Conservation (phyloP, 2,113 vertebrate genomes). For the Galemys pyrenaicus region DNA sequence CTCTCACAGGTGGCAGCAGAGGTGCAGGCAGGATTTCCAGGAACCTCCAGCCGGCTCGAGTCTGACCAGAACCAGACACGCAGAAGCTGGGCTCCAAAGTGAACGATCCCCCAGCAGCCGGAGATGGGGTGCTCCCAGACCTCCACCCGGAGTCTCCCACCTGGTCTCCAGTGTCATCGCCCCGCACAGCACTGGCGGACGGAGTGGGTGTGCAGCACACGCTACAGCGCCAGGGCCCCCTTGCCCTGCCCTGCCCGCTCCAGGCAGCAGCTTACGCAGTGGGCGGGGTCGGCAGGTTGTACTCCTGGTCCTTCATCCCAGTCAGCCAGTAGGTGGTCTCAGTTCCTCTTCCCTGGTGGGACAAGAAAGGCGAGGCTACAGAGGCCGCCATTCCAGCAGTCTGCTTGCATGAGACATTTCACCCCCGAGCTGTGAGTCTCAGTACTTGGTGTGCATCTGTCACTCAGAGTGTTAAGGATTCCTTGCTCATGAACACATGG, state of each 20-base stretch:
- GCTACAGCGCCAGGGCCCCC: not conserved
- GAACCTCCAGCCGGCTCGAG: not conserved
- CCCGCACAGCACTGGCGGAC: not conserved
- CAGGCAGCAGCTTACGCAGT: constrained; percentile 90
- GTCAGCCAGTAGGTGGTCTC: constrained; percentile 98
- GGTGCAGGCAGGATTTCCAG: not conserved
- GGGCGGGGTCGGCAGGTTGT: constrained; percentile 93
- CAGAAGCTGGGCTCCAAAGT: not conserved
- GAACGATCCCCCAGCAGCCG: not conserved
- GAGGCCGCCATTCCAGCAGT: accelerated
- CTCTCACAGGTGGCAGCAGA: not conserved
- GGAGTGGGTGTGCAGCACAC: not conserved
- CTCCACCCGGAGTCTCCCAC: not conserved
- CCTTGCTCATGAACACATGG: not conserved
- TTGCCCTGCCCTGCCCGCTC: not conserved
- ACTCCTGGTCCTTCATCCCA: constrained; percentile 90
- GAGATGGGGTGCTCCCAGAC: not conserved
- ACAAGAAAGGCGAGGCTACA: constrained; percentile 57
- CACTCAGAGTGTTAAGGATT: not conserved
- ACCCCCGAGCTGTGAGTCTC: not conserved
- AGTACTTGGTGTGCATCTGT: not conserved
- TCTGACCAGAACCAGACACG: not conserved
- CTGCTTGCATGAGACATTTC: not conserved
- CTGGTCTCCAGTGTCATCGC: not conserved
- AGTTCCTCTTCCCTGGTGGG: constrained; percentile 93